Percentiles rank a stretch among this genome's conserved stretches.
These are phyloP conservation scores for Chymomyza fuscimana DNA, from an alignment of 2,888 invertebrate genomes.

Conservation along the genomic window DNA sequence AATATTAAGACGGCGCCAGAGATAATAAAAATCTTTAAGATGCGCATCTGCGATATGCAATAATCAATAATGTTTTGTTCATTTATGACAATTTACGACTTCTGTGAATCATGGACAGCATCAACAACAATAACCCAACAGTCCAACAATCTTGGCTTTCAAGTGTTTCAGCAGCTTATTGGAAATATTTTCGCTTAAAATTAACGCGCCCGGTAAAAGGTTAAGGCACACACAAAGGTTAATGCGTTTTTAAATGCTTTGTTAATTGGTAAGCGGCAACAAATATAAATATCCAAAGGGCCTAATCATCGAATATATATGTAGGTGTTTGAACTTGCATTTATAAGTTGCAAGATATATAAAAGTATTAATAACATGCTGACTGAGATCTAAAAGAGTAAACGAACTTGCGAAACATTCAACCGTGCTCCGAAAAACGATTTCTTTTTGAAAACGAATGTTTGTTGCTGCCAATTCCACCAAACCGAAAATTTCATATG, in stretches of 20 bases:
- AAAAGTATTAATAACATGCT: neutral
- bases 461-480: too few relatives aligned
- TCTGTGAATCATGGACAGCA: constrained; percentile 46
- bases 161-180: constrained; percentile 8
- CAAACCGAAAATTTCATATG: too few relatives aligned
- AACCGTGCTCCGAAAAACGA: too few relatives aligned
- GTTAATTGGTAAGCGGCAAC: constrained; percentile 57
- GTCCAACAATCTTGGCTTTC: neutral
- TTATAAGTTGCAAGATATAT: neutral
- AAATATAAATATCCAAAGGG: constrained; percentile 2
- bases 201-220: constrained; percentile 54
- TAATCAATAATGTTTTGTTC: constrained; percentile 30
- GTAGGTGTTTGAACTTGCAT: neutral
- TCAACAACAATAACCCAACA: neutral
- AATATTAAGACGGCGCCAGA: neutral
- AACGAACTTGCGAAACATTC: too few relatives aligned
- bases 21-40: neutral
- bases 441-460: too few relatives aligned
- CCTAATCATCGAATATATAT: neutral
- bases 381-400: neutral
- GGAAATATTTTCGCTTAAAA: constrained; percentile 51
- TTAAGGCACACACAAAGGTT: constrained; percentile 66
- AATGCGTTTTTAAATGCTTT: constrained; percentile 65
- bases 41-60: constrained; percentile 18
- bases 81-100: constrained; percentile 55